Evolutionary conservation across 2,113 vertebrate species (phyloP).

Genomic region (Oostethus manadensis): DNA sequence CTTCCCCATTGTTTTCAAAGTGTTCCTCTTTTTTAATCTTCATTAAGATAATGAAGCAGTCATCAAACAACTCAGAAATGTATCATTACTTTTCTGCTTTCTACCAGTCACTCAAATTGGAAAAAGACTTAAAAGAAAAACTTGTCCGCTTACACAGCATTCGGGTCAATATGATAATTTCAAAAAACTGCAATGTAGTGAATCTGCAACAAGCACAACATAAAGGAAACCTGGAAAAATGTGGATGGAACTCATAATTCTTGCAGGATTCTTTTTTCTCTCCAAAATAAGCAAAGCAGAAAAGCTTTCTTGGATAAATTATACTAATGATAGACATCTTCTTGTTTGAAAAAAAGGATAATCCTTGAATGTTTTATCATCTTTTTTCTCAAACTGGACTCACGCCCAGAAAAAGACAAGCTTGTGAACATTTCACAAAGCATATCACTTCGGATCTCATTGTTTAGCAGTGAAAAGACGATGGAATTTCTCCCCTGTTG

Average conservation of each 20-base stretch:
- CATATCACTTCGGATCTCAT: constrained; percentile 7
- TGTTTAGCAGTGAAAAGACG: constrained; percentile 10
- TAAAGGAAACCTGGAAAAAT: constrained; percentile 4
- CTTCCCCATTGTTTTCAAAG: no score
- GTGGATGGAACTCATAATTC: neutral
- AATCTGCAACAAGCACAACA: neutral
- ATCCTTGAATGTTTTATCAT: constrained; percentile 1
- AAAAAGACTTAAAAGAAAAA: no score
- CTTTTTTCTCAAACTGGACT: neutral
- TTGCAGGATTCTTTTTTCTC: neutral
- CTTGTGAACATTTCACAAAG: constrained; percentile 17
- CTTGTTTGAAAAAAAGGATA: constrained; percentile 11
- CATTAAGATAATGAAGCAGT: no score
- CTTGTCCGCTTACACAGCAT: no score
- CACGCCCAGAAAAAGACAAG: constrained; percentile 3
- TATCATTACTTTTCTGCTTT: no score
- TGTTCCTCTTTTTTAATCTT: no score
- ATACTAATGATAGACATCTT: constrained; percentile 11
- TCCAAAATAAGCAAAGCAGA: no score
- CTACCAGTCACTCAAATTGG: no score
- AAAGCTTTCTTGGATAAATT: no score
- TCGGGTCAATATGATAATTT: no score
- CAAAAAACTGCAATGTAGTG: no score
- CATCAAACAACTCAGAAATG: no score
- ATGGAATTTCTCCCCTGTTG: constrained; percentile 36